These are phyloP conservation scores for Zaprionus lachaisei DNA, from an alignment of 1,140 invertebrate species.

Conservation along the genomic window DNA sequence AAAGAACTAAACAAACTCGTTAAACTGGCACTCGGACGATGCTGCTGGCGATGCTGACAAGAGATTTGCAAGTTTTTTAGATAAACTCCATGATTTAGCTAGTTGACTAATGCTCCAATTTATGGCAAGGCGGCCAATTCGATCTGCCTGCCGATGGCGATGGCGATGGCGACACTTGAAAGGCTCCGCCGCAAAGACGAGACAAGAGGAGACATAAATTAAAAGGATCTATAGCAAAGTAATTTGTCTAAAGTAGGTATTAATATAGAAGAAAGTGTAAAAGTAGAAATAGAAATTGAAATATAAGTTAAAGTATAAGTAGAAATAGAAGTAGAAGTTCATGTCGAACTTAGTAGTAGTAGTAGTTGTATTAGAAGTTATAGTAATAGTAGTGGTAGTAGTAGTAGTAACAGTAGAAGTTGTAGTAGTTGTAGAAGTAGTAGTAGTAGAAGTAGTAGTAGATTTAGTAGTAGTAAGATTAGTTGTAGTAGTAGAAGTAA, in stretches of 20 bases:
- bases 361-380: no score
- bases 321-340: no score
- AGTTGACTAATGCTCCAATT: slow-evolving; percentile 73
- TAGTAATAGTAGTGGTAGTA: no score
- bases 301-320: not conserved
- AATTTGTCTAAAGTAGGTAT: not conserved
- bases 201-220: slow-evolving; percentile 46
- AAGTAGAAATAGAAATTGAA: no score
- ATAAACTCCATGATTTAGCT: slow-evolving; percentile 64
- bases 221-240: slow-evolving; percentile 22
- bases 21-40: slow-evolving; percentile 28
- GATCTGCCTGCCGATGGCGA: slow-evolving; percentile 19
- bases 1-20: slow-evolving; percentile 72
- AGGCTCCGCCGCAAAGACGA: slow-evolving; percentile 38
- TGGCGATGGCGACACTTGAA: slow-evolving; percentile 42
- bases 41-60: slow-evolving; percentile 2
- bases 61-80: slow-evolving; percentile 51
- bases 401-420: no score
- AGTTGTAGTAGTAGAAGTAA: no score
- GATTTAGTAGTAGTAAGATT: no score
- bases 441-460: no score
- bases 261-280: no score
- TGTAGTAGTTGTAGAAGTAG: no score
- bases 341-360: no score
- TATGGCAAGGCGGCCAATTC: slow-evolving; percentile 60